Conservation (phyloP, 2,113 vertebrate species). For the Melanerpes formicivorus region DNA sequence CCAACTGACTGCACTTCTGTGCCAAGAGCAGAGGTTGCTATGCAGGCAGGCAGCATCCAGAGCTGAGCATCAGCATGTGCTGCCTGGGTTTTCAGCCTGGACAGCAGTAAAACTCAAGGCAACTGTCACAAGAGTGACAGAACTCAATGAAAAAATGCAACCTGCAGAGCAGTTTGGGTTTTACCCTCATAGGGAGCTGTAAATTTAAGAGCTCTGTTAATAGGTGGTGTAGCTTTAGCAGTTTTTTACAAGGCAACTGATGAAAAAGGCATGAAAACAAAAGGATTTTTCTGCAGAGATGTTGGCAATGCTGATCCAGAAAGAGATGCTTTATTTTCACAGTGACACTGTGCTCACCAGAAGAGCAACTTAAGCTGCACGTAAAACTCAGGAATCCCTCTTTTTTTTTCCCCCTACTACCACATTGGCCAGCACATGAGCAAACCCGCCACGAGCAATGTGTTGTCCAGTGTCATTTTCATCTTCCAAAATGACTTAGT, state of each 20-base stretch:
- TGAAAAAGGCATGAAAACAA: background rate
- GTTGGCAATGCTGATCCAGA: background rate
- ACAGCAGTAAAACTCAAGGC: background rate
- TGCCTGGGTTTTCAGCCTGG: background rate
- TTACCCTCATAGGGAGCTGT: background rate
- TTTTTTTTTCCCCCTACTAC: background rate
- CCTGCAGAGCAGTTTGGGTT: background rate
- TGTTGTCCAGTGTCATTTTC: conserved; percentile 5
- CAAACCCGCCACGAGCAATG: conserved; percentile 12
- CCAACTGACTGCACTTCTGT: fast-evolving
- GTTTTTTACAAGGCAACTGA: background rate
- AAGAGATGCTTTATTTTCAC: background rate
- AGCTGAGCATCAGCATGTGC: background rate
- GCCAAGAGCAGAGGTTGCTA: background rate
- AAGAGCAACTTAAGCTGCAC: background rate
- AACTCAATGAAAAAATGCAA: background rate
- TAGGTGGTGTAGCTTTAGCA: background rate
- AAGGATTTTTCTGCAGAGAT: background rate
- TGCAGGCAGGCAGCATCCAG: fast-evolving
- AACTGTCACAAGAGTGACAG: background rate
- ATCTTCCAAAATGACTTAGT: conserved; percentile 31
- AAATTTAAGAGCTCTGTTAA: background rate
- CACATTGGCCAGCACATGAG: background rate
- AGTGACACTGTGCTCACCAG: background rate
- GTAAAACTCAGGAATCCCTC: background rate